Base-by-base conservation (phyloP, 53 echinoderm and acorn worm species). In the Holothuria scabra region DNA sequence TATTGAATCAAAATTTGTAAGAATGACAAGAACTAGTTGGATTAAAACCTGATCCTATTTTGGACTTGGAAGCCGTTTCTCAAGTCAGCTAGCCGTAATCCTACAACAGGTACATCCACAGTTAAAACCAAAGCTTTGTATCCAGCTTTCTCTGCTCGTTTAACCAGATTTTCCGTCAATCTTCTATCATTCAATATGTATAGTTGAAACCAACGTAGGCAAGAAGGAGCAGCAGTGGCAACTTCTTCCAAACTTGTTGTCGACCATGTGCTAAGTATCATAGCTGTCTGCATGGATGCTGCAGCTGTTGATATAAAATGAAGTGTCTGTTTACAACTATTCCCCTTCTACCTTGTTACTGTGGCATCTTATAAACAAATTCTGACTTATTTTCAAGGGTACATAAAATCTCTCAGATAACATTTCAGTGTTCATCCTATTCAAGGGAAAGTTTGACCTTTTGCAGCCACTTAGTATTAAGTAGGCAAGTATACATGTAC, bases 121-220 rank as follows among this genome's bases (percentile, higher is more conserved):
- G 81, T 80, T 28, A 80, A 3, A 14, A 80, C 60, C 37, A 80
- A 34, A 30, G 60, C 81, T 80, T 80, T 80, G 62, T 35, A 80
- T 32, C 81, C 81, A 12, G 81, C 60, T 16, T 28, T 35, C 34
- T 61, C 78, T 25, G 89, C 92, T 79, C 87, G 86, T 56, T 34
- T 66, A 16, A 92, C 81, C 11, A 92, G 56, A 37, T 79, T 80
- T 41, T 31, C 56, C 19, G 74, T 57, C 1, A 84, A 38, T 5
- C 22, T 31, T 31, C 74, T 60, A 60, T 92, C 89, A 30, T 35
- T 74, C 32, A 76, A 64, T 24, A 92, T 60, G 56, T 92, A 86
- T 64, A 92, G 86, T 29, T 92, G 89, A 30, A 86, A 89, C 92
- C 92, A 92, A 55, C 56, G 65, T n/a, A 78, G 67, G 8, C 89